phyloP scores from a whole-genome alignment of 2,888 invertebrate genomes.

The Metellina segmentata region DNA sequence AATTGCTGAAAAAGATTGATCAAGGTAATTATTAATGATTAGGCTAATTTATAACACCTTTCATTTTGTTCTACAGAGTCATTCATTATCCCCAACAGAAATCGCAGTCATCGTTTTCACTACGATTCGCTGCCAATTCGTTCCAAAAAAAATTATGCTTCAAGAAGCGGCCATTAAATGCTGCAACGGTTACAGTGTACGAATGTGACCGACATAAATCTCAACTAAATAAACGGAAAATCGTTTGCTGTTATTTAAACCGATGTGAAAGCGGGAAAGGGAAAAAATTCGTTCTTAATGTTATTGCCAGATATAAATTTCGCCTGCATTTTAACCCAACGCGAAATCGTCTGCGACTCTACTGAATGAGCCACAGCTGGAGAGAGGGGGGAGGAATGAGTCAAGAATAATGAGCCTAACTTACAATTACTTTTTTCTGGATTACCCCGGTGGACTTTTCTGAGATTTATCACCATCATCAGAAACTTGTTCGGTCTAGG shows the following conservation, averaged over 20 bases:
- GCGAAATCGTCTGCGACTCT: conserved; percentile 31
- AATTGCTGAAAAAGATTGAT: too few relatives aligned
- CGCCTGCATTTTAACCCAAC: conserved; percentile 27
- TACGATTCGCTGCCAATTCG: neutral
- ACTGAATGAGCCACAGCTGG: neutral
- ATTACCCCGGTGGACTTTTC: neutral
- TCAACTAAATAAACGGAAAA: conserved; percentile 20
- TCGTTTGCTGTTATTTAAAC: conserved; percentile 24
- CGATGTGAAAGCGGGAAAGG: neutral
- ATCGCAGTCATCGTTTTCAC: neutral
- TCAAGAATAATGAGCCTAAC: conserved; percentile 30
- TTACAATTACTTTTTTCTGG: conserved; percentile 48
- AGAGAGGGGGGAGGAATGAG: neutral
- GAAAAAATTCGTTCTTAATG: conserved; percentile 20
- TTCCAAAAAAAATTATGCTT: neutral
- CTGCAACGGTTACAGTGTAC: neutral
- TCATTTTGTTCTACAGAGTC: neutral
- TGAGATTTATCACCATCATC: conserved; percentile 31
- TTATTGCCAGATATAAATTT: conserved; percentile 40
- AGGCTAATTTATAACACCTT: too few relatives aligned
- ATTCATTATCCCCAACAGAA: neutral
- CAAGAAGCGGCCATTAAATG: neutral
- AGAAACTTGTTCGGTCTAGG: neutral
- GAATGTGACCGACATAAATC: conserved; percentile 5
- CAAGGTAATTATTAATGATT: too few relatives aligned